These are phyloP conservation scores for Hemiprocne comata DNA, from an alignment of 2,113 vertebrate species.

Conservation along the genomic window DNA sequence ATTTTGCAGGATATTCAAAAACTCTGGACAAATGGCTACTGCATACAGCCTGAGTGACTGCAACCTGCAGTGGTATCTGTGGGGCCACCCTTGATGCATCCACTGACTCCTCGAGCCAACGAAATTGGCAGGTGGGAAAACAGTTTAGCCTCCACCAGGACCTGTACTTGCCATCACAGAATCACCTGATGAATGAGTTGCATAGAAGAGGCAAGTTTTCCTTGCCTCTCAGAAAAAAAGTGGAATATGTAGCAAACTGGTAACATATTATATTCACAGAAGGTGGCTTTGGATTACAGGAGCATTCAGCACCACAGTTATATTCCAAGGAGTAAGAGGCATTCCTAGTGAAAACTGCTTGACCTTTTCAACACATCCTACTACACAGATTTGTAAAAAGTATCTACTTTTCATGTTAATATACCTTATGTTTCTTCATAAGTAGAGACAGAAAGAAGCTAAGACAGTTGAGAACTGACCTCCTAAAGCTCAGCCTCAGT, in stretches of 20 bases:
- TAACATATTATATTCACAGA: not conserved
- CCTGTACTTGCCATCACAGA: not conserved
- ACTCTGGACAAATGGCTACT: not conserved
- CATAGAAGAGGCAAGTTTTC: not conserved
- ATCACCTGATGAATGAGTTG: not conserved
- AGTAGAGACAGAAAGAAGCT: not conserved
- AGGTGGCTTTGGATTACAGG: not conserved
- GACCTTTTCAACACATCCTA: not conserved
- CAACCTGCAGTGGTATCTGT: no score
- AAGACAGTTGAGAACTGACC: not conserved
- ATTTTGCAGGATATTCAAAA: not conserved
- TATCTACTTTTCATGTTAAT: not conserved
- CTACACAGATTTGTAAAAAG: not conserved
- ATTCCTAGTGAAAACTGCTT: not conserved
- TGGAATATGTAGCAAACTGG: not conserved
- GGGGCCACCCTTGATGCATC: not conserved
- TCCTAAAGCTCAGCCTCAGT: not conserved
- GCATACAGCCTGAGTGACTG: not conserved
- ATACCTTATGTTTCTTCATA: not conserved
- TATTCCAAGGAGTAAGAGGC: not conserved
- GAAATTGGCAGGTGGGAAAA: not conserved
- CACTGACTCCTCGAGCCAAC: accelerated
- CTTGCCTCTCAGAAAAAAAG: not conserved
- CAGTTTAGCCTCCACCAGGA: not conserved
- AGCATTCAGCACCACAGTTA: not conserved